Base-by-base conservation (phyloP, 64 coral and sea anemone species). In the Catalaphyllia jardinei region DNA sequence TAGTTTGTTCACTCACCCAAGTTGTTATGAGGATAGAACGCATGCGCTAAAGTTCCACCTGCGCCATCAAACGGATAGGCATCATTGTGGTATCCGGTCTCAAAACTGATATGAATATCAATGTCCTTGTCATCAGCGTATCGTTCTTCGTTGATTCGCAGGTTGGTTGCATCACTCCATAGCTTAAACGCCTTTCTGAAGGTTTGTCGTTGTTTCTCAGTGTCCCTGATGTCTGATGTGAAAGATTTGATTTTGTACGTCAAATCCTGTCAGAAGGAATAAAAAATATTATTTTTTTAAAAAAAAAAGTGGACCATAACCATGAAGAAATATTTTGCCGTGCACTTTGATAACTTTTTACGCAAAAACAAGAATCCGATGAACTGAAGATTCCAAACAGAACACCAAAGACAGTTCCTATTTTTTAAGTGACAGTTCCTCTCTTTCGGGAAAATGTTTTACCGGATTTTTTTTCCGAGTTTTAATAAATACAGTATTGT, bases 21-120 rank as follows among this genome's bases (percentile, higher is more conserved):
- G 25, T 92, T 92, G 24, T 92, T 86, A 46, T 79, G 83, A 24
- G 90, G 90, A 29, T 92, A 92, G 50, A 87, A 92, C 7, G 90
- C 90, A 72, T 92, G 90, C 9, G 90, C 90, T n/a, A 92, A 31
- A 52, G 90, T 92, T 29, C 90, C 90, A 4, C 90, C 83, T 19
- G 9, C 24, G 62, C 90, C 90, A 28, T 92, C 90, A 62, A 92
- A 92, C 0, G 90, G 83, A 73, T 92, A 92, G 1, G 38, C 60
- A 61, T 92, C 90, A 14, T 29, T 39, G 39, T 92, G 90, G 29
- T 64, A 33, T 16, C 74, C 73, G 8, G 11, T 31, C 1, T 51
- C 74, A 65, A 86, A 92, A 33, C 62, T 61, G 12, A 92, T 92
- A 19, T 55, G 42, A 87, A 92, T 92, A 60, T 92, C 90, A 16